A percentile compares a stretch with the other conserved stretches of the same genome.
Conservation (phyloP, 2,888 invertebrate species). For the Harpalus rubripes region DNA sequence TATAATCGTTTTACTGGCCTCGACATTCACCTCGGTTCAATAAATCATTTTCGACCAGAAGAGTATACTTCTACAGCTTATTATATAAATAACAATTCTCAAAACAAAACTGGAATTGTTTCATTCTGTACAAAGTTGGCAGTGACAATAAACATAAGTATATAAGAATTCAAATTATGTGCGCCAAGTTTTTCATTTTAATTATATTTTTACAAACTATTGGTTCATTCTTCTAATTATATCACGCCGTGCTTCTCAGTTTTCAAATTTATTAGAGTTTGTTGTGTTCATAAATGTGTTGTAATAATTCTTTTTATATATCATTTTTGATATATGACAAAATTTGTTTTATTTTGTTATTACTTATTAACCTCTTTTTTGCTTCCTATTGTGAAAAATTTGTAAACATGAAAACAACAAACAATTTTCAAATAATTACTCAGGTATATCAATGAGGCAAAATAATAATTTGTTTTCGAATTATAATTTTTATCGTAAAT, state of each 20-base stretch:
- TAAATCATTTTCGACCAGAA: no score
- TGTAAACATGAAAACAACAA: slow-evolving; percentile 6
- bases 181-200: neutral
- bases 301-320: slow-evolving; percentile 1
- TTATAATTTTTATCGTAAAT: slow-evolving; percentile 4
- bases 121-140: no score
- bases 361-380: neutral
- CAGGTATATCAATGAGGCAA: neutral
- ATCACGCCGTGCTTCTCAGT: neutral
- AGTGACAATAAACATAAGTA: neutral
- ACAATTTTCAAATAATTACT: slow-evolving; percentile 3
- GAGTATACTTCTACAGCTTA: no score
- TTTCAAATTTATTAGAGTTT: neutral
- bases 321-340: neutral
- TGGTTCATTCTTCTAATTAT: no score
- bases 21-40: no score
- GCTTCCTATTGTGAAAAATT: slow-evolving; percentile 5
- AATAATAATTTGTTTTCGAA: neutral
- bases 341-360: neutral
- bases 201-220: neutral
- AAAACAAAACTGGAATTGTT: no score
- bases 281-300: neutral
- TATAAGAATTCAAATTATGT: neutral
- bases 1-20: no score
- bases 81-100: no score